Evolutionary conservation across 1,140 invertebrate genomes (phyloP), one percentile per base, ranked within the genome.

Genomic region (Asobara japonica): DNA sequence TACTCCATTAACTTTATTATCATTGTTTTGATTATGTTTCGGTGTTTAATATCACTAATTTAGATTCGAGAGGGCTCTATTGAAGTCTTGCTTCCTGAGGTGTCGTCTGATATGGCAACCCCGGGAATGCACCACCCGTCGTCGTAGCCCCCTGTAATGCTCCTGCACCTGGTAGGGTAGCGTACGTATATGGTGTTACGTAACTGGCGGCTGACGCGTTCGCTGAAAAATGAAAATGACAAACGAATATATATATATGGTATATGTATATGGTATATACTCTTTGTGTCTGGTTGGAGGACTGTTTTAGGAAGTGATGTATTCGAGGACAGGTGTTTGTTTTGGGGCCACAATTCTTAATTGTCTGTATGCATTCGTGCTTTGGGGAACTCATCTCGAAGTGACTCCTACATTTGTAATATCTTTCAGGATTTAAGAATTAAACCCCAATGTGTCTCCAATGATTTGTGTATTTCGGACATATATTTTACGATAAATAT

Each of bases 161-260:
- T 31, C 86, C 88, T 8, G 89, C 89, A 78, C 90, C 90, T 66
- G 90, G 92, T 72, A 93, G 82, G 31, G 90, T 85, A 20, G 90
- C 89, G 76, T 91, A 91, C 31, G 92, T 90, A 79, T 93, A 93
- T 0, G 91, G 92, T n/a, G 90, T 90, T 84, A 93, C 89, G 81
- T 93, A 93, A 76, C 91, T 91, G 6, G 91, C 91, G 31, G 91
- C 90, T 8, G 89, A 89, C 74, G 85, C 86, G 20, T 87, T 88
- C 22, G 85, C 86, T 88, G 79, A 0, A 86, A 10, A 79, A 65
- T 36, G 68, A 38, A 48, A 71, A 70, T 69, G n/a, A n/a, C n/a
- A 45, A 22, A 72, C 48, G 70, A 36, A 70, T 25, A 13, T 71
- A 25, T 18, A 62, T 30, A 10, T 56, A 16, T 56, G 25, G 20